Percentiles rank a stretch among this genome's conserved stretches.
Evolutionary conservation across 2,113 vertebrate genomes (phyloP).

Genomic region (Cyphomyrus plagiostoma): DNA sequence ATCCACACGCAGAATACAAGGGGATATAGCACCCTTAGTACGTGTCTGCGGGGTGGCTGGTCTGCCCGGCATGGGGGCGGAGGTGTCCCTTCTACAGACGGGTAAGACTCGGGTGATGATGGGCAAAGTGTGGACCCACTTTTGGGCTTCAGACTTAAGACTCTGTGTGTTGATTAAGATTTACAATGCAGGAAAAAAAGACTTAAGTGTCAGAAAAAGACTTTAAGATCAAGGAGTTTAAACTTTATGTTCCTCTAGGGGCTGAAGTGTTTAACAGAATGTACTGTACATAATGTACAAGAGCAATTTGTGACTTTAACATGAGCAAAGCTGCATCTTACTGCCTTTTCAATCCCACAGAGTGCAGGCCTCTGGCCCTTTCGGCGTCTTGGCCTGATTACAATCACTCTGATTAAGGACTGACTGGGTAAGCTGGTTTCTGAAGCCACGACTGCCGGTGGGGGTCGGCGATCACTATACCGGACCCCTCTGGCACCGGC

Average conservation of each 20-base stretch:
- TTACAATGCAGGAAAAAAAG: conserved; percentile 55
- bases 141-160: conserved; percentile 59
- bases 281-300: conserved; percentile 58
- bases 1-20: not conserved
- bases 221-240: conserved; percentile 40
- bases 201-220: conserved; percentile 53
- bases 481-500: conserved; percentile 51
- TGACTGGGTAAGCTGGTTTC: conserved; percentile 66
- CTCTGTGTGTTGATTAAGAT: conserved; percentile 63
- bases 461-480: conserved; percentile 69
- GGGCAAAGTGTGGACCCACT: conserved; percentile 46
- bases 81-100: conserved; percentile 17
- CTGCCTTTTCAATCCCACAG: conserved; percentile 61
- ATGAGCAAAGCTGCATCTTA: conserved; percentile 75
- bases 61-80: not conserved
- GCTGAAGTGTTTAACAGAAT: conserved; percentile 59
- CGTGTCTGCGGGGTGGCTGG: not conserved
- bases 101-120: conserved; percentile 51
- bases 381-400: conserved; percentile 93
- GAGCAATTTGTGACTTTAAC: conserved; percentile 82
- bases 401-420: conserved; percentile 81
- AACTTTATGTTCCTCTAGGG: conserved; percentile 52
- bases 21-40: not conserved
- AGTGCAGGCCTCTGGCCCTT: conserved; percentile 82
- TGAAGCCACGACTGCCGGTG: conserved; percentile 40